Percentiles rank a stretch among this genome's conserved stretches.
Evolutionary conservation across 2,113 vertebrate species (phyloP).

Genomic region (Gyps fulvus): DNA sequence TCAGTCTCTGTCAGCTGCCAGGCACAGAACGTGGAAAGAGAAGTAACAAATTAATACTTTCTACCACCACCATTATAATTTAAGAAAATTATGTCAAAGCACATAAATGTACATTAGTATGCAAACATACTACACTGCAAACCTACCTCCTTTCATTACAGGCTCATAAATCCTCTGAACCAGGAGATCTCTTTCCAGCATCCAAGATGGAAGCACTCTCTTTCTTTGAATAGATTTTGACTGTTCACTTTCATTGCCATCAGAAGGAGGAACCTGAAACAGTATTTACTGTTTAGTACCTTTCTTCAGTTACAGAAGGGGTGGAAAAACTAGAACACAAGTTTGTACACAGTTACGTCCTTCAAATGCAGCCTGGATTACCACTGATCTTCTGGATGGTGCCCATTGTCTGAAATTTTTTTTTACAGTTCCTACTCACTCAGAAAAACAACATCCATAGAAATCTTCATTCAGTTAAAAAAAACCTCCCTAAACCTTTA

Average conservation of each 20-base stretch:
- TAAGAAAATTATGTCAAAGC: not conserved
- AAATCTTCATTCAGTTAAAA: not conserved
- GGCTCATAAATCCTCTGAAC: slow-evolving; percentile 26
- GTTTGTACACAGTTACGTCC: not conserved
- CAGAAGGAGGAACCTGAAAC: slow-evolving; percentile 59
- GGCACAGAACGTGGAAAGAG: not conserved
- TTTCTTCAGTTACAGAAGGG: not conserved
- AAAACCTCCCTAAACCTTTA: not conserved
- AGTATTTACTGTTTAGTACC: not conserved
- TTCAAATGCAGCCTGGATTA: not conserved
- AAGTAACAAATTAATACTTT: not conserved
- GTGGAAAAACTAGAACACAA: not conserved
- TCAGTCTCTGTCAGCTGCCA: not conserved
- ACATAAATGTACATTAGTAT: not conserved
- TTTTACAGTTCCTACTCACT: not conserved
- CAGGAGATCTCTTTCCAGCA: slow-evolving; percentile 68
- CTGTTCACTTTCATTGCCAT: not conserved
- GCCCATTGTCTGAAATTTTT: not conserved
- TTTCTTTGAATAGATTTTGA: slow-evolving; percentile 51
- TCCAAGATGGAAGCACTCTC: slow-evolving; percentile 88
- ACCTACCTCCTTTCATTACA: slow-evolving; percentile 61
- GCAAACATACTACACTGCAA: not conserved
- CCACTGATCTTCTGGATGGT: not conserved
- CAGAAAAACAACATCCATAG: not conserved
- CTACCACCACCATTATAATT: not conserved